Conservation (phyloP, 2,888 invertebrate species). For the Harpalus rufipes region DNA sequence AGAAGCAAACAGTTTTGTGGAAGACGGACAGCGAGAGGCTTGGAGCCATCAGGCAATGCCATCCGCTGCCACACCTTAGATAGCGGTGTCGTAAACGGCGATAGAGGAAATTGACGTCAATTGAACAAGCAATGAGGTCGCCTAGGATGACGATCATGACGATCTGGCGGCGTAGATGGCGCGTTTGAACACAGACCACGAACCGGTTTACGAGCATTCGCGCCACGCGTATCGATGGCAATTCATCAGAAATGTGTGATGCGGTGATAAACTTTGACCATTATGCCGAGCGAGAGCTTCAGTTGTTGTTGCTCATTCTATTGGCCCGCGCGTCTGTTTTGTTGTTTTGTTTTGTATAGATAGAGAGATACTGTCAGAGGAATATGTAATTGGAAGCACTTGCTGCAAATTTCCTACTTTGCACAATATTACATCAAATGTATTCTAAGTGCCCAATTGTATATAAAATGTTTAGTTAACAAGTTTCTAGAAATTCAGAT, state of each 20-base stretch:
- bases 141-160: conserved; percentile 9
- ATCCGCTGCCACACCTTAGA: conserved; percentile 49
- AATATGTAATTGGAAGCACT: too few relatives aligned
- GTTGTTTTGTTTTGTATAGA: conserved; percentile 1
- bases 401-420: too few relatives aligned
- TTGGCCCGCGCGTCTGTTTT: neutral
- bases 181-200: conserved; percentile 28
- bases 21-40: conserved; percentile 34
- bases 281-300: conserved; percentile 57
- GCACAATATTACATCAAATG: too few relatives aligned
- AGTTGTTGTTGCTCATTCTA: conserved; percentile 10
- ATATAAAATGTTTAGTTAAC: too few relatives aligned
- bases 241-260: conserved; percentile 71
- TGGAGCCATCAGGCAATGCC: neutral
- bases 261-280: conserved; percentile 69
- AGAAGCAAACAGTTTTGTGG: conserved; percentile 35
- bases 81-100: conserved; percentile 60
- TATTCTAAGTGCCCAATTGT: too few relatives aligned
- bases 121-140: conserved; percentile 65
- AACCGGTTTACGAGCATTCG: conserved; percentile 40
- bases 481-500: too few relatives aligned
- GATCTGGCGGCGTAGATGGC: neutral
- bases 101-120: conserved; percentile 63
- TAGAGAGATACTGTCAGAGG: too few relatives aligned
- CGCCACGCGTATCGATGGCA: conserved; percentile 66